Conservation (phyloP, 2,113 vertebrate species). For the Cichladusa arquata region DNA sequence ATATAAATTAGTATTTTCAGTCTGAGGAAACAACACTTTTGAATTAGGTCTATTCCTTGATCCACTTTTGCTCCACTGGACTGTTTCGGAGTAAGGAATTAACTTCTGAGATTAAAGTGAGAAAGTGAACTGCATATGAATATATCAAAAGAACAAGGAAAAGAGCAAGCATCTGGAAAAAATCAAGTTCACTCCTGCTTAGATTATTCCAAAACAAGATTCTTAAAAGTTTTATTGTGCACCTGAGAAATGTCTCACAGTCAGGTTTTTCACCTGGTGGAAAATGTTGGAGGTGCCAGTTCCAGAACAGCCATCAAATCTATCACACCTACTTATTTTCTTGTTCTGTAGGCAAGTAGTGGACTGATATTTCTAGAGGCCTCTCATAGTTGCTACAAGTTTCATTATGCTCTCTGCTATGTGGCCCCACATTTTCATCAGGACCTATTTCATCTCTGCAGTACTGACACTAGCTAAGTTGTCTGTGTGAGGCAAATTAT, state of each 20-base stretch:
- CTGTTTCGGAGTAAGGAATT: neutral
- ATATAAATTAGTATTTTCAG: neutral
- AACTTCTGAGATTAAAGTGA: conserved; percentile 28
- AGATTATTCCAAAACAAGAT: conserved; percentile 53
- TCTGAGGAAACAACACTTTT: neutral
- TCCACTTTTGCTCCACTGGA: neutral
- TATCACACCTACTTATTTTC: conserved; percentile 52
- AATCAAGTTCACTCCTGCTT: conserved; percentile 43
- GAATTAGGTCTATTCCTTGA: neutral
- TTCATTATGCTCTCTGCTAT: neutral
- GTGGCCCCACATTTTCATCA: neutral
- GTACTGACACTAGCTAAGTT: neutral
- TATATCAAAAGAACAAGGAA: conserved; percentile 13
- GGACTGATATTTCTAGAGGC: neutral
- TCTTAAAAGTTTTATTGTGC: conserved; percentile 45
- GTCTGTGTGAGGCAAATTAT: neutral
- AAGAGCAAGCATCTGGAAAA: conserved; percentile 56
- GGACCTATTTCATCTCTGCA: neutral
- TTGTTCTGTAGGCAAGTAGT: neutral
- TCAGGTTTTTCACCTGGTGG: conserved; percentile 61
- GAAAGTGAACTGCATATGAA: neutral
- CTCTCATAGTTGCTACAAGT: neutral
- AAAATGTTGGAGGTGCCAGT: conserved; percentile 44
- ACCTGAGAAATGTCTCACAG: conserved; percentile 48
- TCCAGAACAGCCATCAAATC: conserved; percentile 31